Conservation (phyloP, 1,140 invertebrate genomes). For the Tetramorium alpestre region DNA sequence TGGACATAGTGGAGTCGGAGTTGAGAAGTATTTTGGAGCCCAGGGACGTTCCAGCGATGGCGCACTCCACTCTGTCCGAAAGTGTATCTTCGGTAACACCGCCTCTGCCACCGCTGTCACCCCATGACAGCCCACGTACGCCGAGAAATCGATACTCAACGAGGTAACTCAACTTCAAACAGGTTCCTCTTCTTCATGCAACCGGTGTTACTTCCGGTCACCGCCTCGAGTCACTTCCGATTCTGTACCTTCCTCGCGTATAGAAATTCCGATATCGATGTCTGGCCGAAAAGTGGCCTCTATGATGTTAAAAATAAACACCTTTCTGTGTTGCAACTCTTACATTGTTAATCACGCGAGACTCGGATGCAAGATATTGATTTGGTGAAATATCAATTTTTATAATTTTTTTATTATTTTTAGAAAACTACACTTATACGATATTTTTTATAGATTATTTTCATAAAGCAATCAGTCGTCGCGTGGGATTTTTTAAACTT, state of each 20-base stretch:
- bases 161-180: constrained; percentile 72
- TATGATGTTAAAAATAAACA: constrained; percentile 36
- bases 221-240: constrained; percentile 57
- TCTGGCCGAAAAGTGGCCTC: constrained; percentile 6
- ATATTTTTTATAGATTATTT: not conserved
- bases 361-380: constrained; percentile 1
- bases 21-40: constrained; percentile 92
- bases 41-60: constrained; percentile 84
- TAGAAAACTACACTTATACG: not conserved
- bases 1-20: constrained; percentile 93
- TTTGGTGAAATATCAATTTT: not conserved
- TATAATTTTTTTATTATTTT: constrained; percentile 1
- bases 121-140: constrained; percentile 86
- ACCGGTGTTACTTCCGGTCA: constrained; percentile 69
- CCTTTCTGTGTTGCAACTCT: constrained; percentile 6
- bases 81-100: constrained; percentile 91
- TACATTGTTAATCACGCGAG: constrained; percentile 1
- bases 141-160: constrained; percentile 82
- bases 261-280: constrained; percentile 59
- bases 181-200: constrained; percentile 58
- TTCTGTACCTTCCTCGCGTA: constrained; percentile 47
- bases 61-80: constrained; percentile 88
- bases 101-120: constrained; percentile 91
- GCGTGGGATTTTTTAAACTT: too few relatives aligned
- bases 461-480: not conserved